Base-by-base conservation (phyloP, 1,140 invertebrate species). In the Cepaea nemoralis region DNA sequence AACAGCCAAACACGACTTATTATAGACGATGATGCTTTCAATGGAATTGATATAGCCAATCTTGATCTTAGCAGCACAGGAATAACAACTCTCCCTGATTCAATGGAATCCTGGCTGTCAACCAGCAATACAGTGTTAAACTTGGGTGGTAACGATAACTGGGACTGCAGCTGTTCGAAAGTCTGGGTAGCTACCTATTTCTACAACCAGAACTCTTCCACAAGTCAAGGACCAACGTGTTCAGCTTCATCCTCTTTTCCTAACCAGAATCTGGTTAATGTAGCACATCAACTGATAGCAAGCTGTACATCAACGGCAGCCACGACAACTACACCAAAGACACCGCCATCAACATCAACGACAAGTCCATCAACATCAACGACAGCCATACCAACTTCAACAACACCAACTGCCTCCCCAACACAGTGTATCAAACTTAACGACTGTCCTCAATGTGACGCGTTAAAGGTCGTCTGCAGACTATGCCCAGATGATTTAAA, bases 161-260 rank as follows among this genome's bases (percentile, higher is more conserved):
- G 86, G 84, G 33, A 73, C 39, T 88, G 88, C 81, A 82, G 85
- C 83, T 88, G 88, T 83, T 67, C 70, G 45, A 67, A 85, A 16
- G 42, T 86, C 35, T 87, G 88, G 88, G 33, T 88, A 70, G 70
- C 83, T n/a, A 66, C 77, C 0, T 87, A 83, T 67, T n/a, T n/a
- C n/a, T 80, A n/a, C 24, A 31, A 24, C 14, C n/a, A 10, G 35
- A 6, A 24, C 8, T 24, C 39, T 22, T 69, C 73, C 33, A 33
- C 6, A 22, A 40, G 74, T 48, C 8, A 48, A 12, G 45, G 45
- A 0, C 81, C 81, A n/a, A 55, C 67, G 45, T 82, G 81, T 31
- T 35, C 33, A 35, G 59, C 22, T 14, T 63, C 42, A 45, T 12
- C 71, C 50, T 42, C 1, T 12, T 80, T 55, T 50, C 39, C 67